Evolutionary conservation across 2,797 vertebrate species (phyloP), one percentile per base, ranked within the genome.

Genomic region (Fistularia tabacaria): DNA sequence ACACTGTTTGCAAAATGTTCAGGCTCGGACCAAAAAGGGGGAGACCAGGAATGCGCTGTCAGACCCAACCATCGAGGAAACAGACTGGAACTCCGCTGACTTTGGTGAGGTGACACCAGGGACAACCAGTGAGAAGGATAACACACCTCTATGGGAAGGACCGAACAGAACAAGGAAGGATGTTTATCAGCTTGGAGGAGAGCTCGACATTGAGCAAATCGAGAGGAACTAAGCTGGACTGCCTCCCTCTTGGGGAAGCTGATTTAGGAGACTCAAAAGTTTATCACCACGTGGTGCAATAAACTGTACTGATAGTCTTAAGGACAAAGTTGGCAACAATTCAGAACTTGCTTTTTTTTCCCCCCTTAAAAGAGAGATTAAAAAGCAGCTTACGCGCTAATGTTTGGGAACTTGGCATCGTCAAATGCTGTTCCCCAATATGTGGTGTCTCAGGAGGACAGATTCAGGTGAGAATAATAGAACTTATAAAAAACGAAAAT

Each of bases 191-290:
- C 91, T 97, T 50, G 95, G 94, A 0, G 95, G 94, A 3, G 95
- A 97, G 80, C 69, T 98, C 12, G 96, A 98, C 79, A 97, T 98
- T 3, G 96, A 97, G 69, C 96, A 98, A 76, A 97, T 97, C 5
- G 96, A 97, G 62, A 95, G 94, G 76, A 97, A 97, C 91, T 98
- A 90, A 95, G 78, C 59, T 14, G 36, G 54, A 48, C 50, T 38
- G 72, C 46, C 62, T 61, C 68, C 62, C 65, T 69, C 63, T 46
- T 12, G 6, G 43, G 62, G 58, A 57, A 62, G 51, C 40, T 57
- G 14, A 66, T 53, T 65, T 60, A 59, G 36, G 8, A 58, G 74
- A 73, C 56, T 82, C 49, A 25, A 63, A 65, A 39, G 67, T 66
- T 74, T 44, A 73, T 80, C 71, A 59, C 66, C 66, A 70, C 71